phyloP scores from a whole-genome alignment of 2,113 vertebrate genomes.

The Istiophorus platypterus region DNA sequence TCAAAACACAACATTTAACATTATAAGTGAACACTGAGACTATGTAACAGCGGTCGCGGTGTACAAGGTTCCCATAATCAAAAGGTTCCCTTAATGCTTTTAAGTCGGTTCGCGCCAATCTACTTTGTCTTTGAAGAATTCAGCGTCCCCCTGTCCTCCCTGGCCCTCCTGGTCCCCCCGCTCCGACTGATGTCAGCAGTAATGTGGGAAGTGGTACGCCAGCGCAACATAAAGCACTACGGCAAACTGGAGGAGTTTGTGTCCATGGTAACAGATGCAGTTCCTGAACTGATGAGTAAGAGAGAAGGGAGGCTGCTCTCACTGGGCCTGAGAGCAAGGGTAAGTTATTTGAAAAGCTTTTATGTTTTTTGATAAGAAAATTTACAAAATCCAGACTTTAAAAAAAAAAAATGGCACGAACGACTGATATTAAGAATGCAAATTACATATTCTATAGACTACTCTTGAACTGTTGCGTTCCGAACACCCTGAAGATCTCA shows the following conservation, averaged over 20 bases:
- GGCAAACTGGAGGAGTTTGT: constrained; percentile 88
- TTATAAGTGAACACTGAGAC: background rate
- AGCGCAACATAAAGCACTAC: constrained; percentile 83
- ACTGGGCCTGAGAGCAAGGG: constrained; percentile 88
- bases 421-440: background rate
- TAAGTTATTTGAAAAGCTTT: constrained; percentile 60
- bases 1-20: background rate
- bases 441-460: constrained; percentile 59
- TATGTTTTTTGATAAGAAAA: no score
- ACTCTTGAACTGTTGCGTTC: constrained; percentile 83
- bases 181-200: constrained; percentile 86
- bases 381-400: no score
- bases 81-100: background rate
- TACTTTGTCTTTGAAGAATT: constrained; percentile 67
- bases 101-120: background rate
- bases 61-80: background rate
- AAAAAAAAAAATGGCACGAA: no score
- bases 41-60: no score
- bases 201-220: constrained; percentile 85
- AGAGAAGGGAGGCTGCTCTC: constrained; percentile 87
- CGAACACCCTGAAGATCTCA: constrained; percentile 82
- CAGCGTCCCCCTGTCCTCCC: constrained; percentile 78
- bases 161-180: constrained; percentile 83
- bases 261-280: constrained; percentile 82
- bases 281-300: constrained; percentile 87